A percentile compares a stretch with the other conserved stretches of the same genome.
Evolutionary conservation across 2,113 vertebrate species (phyloP).

Genomic region (Peromyscus polionotus): DNA sequence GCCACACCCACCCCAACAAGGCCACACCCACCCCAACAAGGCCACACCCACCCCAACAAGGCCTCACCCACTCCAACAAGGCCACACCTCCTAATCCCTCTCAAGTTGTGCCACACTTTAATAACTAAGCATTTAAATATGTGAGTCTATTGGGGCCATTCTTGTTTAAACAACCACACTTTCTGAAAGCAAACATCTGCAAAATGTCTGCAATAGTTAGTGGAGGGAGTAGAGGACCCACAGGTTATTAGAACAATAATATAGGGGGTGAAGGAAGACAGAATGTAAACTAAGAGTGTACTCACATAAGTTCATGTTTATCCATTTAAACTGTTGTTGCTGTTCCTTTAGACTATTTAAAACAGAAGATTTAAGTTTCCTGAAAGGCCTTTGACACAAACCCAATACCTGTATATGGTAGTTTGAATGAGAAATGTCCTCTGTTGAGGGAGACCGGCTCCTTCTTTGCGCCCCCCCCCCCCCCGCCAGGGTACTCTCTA

Average conservation of each 20-base stretch:
- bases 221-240: neutral
- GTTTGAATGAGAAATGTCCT: neutral
- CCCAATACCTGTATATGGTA: neutral
- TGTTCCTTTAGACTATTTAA: conserved; percentile 42
- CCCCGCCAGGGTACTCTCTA: too few species aligned
- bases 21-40: neutral
- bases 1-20: neutral
- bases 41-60: neutral
- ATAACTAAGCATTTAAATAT: neutral
- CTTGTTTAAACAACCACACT: neutral
- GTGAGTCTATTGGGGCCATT: neutral
- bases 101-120: neutral
- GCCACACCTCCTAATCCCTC: neutral
- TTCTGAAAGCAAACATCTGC: neutral
- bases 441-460: too few species aligned
- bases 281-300: conserved; percentile 21
- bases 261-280: neutral
- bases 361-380: conserved; percentile 31
- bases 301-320: neutral
- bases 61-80: too few species aligned
- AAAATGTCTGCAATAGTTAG: neutral
- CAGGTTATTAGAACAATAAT: conserved; percentile 1
- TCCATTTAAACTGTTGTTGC: neutral
- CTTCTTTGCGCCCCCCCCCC: too few species aligned
- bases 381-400: neutral